A percentile compares a stretch with the other conserved stretches of the same genome.
These are phyloP conservation scores for Chrysotoxum bicinctum DNA, from an alignment of 2,888 invertebrate species.

Conservation along the genomic window DNA sequence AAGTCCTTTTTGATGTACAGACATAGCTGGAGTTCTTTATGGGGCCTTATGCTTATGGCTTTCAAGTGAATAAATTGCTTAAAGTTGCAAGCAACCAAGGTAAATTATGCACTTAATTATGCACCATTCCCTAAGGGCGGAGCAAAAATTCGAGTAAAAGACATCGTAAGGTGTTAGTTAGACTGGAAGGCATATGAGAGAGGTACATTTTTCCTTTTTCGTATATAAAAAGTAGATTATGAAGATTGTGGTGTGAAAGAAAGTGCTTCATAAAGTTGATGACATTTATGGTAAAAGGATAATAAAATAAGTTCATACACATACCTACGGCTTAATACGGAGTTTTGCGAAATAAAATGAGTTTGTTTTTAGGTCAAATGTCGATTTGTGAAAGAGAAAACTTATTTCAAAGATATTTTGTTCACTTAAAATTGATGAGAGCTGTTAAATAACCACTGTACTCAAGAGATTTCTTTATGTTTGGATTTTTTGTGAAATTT, in stretches of 20 bases:
- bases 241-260: background rate
- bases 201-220: background rate
- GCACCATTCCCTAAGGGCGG: background rate
- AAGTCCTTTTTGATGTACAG: background rate
- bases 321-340: background rate
- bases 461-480: background rate
- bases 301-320: conserved; percentile 23
- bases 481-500: background rate
- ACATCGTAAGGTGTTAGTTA: conserved; percentile 32
- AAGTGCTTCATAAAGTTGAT: conserved; percentile 26
- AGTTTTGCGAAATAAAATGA: background rate
- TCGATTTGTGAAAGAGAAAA: background rate
- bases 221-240: background rate
- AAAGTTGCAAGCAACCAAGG: conserved; percentile 35
- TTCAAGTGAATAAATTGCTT: background rate
- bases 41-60: background rate
- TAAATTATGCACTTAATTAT: conserved; percentile 61
- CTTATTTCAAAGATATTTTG: background rate
- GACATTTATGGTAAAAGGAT: conserved; percentile 47
- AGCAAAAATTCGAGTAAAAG: background rate
- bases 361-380: background rate
- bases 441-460: background rate
- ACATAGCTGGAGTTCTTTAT: background rate
- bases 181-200: background rate
- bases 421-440: background rate